A percentile compares a stretch with the other conserved stretches of the same genome.
phyloP scores from a whole-genome alignment of 2,888 invertebrate species.

The Agonopterix heracliana region DNA sequence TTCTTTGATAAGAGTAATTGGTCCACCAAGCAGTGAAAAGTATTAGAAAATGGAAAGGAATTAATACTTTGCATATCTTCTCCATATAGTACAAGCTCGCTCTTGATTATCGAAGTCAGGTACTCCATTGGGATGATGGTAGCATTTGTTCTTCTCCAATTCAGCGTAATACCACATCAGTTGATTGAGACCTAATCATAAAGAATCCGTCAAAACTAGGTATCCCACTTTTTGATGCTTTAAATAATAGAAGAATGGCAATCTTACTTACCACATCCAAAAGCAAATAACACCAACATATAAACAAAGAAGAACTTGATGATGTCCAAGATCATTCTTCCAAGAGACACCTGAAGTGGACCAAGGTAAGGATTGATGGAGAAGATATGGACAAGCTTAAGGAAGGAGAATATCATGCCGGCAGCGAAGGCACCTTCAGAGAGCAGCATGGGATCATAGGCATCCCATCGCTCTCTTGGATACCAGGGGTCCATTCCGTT shows the following conservation, averaged over 20 bases:
- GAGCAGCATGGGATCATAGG: conserved; percentile 95
- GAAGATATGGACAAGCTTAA: conserved; percentile 97
- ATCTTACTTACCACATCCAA: conserved; percentile 88
- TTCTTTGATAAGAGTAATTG: too few species aligned
- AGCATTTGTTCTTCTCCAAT: conserved; percentile 90
- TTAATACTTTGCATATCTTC: conserved; percentile 89
- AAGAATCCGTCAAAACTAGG: background rate
- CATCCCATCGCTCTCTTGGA: conserved; percentile 93
- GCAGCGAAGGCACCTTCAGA: conserved; percentile 97
- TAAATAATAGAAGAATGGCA: background rate
- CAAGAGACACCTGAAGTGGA: conserved; percentile 94
- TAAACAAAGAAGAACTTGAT: conserved; percentile 98
- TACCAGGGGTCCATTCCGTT: conserved; percentile 87
- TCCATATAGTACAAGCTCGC: conserved; percentile 90
- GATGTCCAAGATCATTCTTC: conserved; percentile 95
- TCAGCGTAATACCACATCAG: conserved; percentile 95
- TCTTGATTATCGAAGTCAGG: conserved; percentile 91
- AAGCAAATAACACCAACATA: conserved; percentile 93
- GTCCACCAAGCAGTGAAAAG: background rate
- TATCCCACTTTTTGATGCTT: too few species aligned
- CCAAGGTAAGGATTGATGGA: conserved; percentile 97
- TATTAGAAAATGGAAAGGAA: background rate
- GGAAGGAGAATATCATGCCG: conserved; percentile 96
- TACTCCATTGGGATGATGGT: conserved; percentile 81
- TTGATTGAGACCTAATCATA: conserved; percentile 85